Evolutionary conservation across 2,888 invertebrate genomes (phyloP).

Genomic region (Bugulina stolonifera): DNA sequence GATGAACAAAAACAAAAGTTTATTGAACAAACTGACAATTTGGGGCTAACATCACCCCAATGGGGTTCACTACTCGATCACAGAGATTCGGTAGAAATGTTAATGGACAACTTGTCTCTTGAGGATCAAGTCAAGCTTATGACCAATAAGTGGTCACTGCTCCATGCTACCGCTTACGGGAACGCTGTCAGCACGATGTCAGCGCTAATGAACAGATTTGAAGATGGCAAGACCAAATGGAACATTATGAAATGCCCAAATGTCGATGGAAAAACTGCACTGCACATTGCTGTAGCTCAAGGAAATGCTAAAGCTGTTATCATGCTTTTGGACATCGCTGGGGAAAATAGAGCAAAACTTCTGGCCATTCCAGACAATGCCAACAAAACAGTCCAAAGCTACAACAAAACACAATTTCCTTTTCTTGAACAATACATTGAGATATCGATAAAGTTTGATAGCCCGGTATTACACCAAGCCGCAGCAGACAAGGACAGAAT

Average conservation of each 20-base stretch:
- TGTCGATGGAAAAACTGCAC: background rate
- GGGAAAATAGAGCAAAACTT: background rate
- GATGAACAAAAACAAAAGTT: background rate
- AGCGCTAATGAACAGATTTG: background rate
- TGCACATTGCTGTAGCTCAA: conserved; percentile 18
- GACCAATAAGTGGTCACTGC: background rate
- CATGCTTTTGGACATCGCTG: conserved; percentile 5
- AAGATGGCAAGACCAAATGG: background rate
- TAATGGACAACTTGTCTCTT: background rate
- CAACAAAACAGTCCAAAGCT: background rate
- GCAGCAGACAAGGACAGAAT: background rate
- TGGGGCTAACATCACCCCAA: background rate
- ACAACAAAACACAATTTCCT: background rate
- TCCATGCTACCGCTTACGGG: background rate
- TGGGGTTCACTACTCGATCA: conserved; percentile 5
- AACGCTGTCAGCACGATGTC: conserved; percentile 6
- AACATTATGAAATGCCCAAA: background rate
- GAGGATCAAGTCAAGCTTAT: background rate
- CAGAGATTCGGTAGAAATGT: background rate
- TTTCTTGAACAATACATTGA: background rate
- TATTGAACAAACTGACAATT: conserved; percentile 3
- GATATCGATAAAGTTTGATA: background rate
- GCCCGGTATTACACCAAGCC: background rate
- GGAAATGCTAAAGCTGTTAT: conserved; percentile 13
- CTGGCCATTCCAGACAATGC: background rate